Percentiles rank a stretch among this genome's conserved stretches.
Conservation (phyloP, 2,888 invertebrate species). For the Dorcus hopei region DNA sequence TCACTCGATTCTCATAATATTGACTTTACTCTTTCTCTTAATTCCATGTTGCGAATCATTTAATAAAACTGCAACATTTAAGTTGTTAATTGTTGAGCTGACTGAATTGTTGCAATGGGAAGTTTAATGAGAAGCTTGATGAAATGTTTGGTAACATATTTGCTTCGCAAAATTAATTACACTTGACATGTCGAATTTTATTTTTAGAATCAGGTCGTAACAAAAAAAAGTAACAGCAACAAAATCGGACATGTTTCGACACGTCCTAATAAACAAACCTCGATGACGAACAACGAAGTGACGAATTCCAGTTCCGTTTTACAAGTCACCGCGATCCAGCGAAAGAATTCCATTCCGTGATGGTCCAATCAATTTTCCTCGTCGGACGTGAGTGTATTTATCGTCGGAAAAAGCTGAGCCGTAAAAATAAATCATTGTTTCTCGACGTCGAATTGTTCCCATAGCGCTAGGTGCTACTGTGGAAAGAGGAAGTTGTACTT, state of each 20-base stretch:
- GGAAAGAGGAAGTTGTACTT: slow-evolving; percentile 22
- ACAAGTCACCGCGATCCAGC: slow-evolving; percentile 14
- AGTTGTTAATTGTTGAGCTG: too few relatives aligned
- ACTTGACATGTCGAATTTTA: too few relatives aligned
- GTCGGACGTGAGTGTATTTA: slow-evolving; percentile 10
- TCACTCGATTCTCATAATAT: too few relatives aligned
- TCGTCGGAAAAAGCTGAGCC: not conserved
- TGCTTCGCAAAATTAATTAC: not conserved
- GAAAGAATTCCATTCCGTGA: slow-evolving; percentile 12
- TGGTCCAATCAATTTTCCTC: slow-evolving; percentile 14
- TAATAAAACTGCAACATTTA: too few relatives aligned
- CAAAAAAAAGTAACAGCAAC: not conserved
- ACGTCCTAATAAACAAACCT: not conserved
- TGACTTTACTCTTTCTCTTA: too few relatives aligned
- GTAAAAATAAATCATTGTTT: not conserved
- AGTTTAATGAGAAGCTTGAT: too few relatives aligned
- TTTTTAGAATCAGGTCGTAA: too few relatives aligned
- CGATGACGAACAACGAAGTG: not conserved
- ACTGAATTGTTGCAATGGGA: too few relatives aligned
- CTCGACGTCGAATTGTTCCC: too few relatives aligned
- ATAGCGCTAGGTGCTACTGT: slow-evolving; percentile 1
- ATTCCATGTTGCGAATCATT: too few relatives aligned
- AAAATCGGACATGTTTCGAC: not conserved
- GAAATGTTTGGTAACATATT: not conserved
- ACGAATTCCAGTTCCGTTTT: slow-evolving; percentile 9